A percentile compares a stretch with the other conserved stretches of the same genome.
Evolutionary conservation across 2,113 vertebrate genomes (phyloP).

Genomic region (Pterocles gutturalis): DNA sequence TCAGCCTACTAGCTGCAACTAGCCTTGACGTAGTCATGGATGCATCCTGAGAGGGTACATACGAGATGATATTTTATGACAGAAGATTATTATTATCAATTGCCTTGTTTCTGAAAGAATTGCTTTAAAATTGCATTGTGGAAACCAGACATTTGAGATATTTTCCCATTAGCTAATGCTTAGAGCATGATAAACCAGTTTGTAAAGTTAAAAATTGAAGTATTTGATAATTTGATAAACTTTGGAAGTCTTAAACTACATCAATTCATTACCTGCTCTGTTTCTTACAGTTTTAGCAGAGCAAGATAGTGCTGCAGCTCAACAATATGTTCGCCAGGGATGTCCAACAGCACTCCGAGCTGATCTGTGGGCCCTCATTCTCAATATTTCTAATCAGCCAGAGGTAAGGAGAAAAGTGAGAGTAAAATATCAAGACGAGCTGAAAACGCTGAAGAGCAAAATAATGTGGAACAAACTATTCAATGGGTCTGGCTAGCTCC

Average conservation of each 20-base stretch:
- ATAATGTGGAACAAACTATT: background rate
- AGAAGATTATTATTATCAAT: background rate
- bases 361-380: slow-evolving; percentile 92
- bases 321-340: slow-evolving; percentile 94
- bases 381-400: slow-evolving; percentile 90
- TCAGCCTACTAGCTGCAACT: background rate
- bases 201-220: background rate
- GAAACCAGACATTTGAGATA: background rate
- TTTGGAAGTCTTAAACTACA: background rate
- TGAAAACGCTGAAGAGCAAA: background rate
- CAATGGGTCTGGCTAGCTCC: background rate
- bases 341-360: slow-evolving; percentile 92
- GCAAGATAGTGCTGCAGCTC: slow-evolving; percentile 93
- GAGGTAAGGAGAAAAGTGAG: slow-evolving; percentile 82
- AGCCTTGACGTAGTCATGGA: background rate
- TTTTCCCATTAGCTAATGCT: background rate
- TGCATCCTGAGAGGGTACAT: background rate
- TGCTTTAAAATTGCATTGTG: background rate
- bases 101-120: background rate
- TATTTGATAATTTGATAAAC: background rate
- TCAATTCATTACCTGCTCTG: background rate
- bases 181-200: background rate
- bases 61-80: background rate
- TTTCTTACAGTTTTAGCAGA: slow-evolving; percentile 84
- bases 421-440: background rate